phyloP scores from a whole-genome alignment of 1,140 invertebrate species.

The Globodera ellingtonae region DNA sequence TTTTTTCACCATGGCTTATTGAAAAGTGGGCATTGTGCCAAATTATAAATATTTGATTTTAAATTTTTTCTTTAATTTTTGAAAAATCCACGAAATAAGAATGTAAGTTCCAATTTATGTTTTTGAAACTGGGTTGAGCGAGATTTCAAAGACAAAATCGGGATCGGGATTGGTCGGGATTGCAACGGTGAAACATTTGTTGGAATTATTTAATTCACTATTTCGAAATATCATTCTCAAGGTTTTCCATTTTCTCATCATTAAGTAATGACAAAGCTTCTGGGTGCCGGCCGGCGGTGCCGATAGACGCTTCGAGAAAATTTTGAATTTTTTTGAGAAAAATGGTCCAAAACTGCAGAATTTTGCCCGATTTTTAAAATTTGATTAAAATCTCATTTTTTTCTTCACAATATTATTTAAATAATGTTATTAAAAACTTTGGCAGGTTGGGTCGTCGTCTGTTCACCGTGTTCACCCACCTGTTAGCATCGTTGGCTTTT shows the following conservation, averaged over 20 bases:
- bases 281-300: no score
- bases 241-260: no score
- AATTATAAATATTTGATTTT: neutral
- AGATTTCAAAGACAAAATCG: neutral
- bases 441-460: constrained; percentile 30
- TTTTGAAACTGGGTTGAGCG: constrained; percentile 17
- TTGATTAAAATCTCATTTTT: no score
- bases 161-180: constrained; percentile 21
- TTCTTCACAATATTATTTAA: no score
- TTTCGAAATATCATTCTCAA: no score
- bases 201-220: no score
- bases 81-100: neutral
- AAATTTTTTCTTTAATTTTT: neutral
- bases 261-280: no score
- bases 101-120: neutral
- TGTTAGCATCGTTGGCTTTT: constrained; percentile 38
- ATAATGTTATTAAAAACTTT: neutral
- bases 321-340: no score
- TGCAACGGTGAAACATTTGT: neutral
- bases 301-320: no score
- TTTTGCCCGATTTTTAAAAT: no score
- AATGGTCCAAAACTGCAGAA: no score
- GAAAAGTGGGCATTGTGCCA: constrained; percentile 27
- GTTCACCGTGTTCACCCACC: constrained; percentile 42
- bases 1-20: constrained; percentile 53